Conservation (phyloP, 2,888 invertebrate genomes). For the Machimus atricapillus region DNA sequence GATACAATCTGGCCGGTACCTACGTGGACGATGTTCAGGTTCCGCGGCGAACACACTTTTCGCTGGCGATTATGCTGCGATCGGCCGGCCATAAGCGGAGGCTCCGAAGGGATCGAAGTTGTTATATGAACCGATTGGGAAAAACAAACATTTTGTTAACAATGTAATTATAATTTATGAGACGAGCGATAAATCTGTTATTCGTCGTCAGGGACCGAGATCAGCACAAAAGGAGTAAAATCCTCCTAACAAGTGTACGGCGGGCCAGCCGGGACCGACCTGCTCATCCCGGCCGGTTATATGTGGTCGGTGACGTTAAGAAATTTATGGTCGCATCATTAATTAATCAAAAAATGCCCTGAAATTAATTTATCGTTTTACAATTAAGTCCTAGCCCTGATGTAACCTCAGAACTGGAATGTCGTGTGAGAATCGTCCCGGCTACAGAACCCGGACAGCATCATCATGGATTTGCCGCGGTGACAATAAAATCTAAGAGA, state of each 20-base stretch:
- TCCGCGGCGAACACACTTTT: conserved; percentile 7
- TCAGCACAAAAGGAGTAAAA: conserved; percentile 23
- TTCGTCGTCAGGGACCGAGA: conserved; percentile 23
- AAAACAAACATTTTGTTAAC: conserved; percentile 43
- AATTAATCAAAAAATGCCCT: conserved; percentile 29
- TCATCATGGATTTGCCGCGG: not conserved
- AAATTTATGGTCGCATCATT: conserved; percentile 25
- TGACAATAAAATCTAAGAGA: not conserved
- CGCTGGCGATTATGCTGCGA: not conserved
- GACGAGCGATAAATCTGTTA: conserved; percentile 40
- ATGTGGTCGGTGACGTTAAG: not conserved
- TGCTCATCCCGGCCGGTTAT: not conserved
- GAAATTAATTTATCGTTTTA: conserved; percentile 30
- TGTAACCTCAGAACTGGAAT: not conserved
- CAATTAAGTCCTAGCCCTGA: conserved; percentile 13
- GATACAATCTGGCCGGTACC: conserved; percentile 21
- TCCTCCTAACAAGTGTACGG: not conserved
- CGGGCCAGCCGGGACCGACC: not conserved
- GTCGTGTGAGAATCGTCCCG: not conserved
- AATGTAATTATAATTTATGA: conserved; percentile 44
- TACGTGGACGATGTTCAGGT: conserved; percentile 27
- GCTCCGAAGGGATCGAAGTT: conserved; percentile 22
- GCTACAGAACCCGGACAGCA: not conserved
- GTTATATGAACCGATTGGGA: conserved; percentile 34
- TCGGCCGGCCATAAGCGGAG: conserved; percentile 8